Evolutionary conservation across 1,140 invertebrate species (phyloP), one percentile per base, ranked within the genome.

Genomic region (Hestina assimilis): DNA sequence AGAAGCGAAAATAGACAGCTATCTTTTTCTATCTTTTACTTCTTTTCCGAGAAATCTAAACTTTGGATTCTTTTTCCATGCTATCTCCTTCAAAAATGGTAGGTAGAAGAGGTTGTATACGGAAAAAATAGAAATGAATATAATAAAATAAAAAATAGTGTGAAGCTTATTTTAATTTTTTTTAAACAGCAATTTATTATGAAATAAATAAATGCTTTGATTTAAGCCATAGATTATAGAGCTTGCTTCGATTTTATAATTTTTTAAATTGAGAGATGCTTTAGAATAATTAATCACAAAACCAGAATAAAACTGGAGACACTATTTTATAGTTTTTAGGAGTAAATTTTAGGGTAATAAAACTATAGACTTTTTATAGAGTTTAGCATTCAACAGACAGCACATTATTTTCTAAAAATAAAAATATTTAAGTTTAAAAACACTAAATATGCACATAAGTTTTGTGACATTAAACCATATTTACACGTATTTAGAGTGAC

Each of bases 41-140:
- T 59, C 59, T 17, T 40, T 6, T 24, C 14, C 40, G 11, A 28
- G 20, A 31, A 9, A 38, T 57, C 70, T 82, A 72, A 87, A 83
- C 71, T 72, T 77, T 83, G 82, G 76, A 80, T 71, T 84, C 81
- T 83, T 66, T 87, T 87, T 87, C 84, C 84, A 87, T 87, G 84
- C 84, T 85, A 73, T 81, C 83, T 83, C 73, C 84, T 79, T 81
- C 82, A 79, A 84, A 84, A 68, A 85, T 87, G 84, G 84, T 87
- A 87, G 84, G 83, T 87, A 87, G 84, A 87, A 69, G 84, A 87
- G 84, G 84, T 87, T 87, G 84, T 87, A 87, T 87, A 75, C 50
- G 70, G 69, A 83, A 72, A 52, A 72, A 76, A 79, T 80, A 84
- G 79, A 78, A 58, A 58, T 40, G 11, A 43, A 52, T 40, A 50